Percentiles rank a stretch among this genome's conserved stretches.
phyloP scores from a whole-genome alignment of 2,888 invertebrate genomes.

The Aphidius colemani region DNA sequence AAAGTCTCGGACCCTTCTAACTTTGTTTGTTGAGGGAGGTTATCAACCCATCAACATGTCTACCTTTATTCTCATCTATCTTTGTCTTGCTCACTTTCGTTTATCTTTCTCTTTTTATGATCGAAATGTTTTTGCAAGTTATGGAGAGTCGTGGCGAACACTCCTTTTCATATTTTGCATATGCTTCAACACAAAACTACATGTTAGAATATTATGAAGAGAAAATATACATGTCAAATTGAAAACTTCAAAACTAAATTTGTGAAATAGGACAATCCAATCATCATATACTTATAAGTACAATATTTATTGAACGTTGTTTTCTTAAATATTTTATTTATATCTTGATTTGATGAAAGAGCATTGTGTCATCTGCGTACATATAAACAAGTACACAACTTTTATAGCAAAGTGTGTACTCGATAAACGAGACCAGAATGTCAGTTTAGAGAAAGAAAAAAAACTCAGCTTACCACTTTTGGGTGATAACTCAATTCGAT shows the following conservation, averaged over 20 bases:
- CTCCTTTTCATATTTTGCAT: neutral
- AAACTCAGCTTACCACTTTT: neutral
- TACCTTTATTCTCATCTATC: constrained; percentile 16
- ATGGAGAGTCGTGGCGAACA: neutral
- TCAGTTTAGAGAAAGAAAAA: neutral
- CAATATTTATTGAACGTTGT: neutral
- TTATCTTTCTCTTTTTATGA: neutral
- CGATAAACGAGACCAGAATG: constrained; percentile 6
- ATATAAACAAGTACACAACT: too few species aligned
- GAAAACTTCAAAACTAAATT: neutral
- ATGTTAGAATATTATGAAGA: neutral
- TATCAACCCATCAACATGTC: constrained; percentile 15
- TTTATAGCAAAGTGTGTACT: neutral
- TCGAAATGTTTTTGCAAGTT: neutral
- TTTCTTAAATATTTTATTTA: neutral
- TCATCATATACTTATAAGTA: neutral
- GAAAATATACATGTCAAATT: constrained; percentile 14
- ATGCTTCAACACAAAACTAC: neutral
- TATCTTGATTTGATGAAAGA: too few species aligned
- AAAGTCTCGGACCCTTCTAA: neutral
- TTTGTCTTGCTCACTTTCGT: too few species aligned
- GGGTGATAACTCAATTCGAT: constrained; percentile 32
- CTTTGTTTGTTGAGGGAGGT: neutral
- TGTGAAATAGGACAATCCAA: constrained; percentile 6
- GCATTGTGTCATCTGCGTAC: too few species aligned